Conservation (phyloP, 2,113 vertebrate species). For the Coturnix japonica region DNA sequence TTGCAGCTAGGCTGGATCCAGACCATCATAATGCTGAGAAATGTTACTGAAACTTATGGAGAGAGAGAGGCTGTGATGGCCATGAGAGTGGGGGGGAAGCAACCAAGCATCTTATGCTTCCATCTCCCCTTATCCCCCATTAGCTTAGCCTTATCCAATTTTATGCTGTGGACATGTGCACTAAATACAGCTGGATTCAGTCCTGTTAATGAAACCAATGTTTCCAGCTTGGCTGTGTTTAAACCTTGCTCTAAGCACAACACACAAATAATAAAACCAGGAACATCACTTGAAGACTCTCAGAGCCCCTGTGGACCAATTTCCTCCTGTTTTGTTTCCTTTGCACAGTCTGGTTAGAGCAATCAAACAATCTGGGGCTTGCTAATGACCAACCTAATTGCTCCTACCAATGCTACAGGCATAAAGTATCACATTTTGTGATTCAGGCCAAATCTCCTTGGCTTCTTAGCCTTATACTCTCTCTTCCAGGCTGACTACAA, state of each 20-base stretch:
- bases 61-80: too few relatives aligned
- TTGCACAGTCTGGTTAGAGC: background rate
- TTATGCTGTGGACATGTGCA: accelerated
- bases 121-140: accelerated
- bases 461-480: background rate
- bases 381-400: background rate
- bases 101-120: background rate
- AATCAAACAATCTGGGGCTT: background rate
- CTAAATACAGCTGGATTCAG: background rate
- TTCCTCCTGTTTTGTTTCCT: background rate
- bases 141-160: background rate
- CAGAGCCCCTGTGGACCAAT: background rate
- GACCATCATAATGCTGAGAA: background rate
- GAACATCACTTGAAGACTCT: background rate
- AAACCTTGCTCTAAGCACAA: background rate
- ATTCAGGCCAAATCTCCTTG: background rate
- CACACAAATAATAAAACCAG: background rate
- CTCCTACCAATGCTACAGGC: background rate
- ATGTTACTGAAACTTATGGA: background rate
- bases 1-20: background rate
- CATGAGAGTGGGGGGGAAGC: accelerated
- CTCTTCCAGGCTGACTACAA: background rate
- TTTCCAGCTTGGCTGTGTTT: background rate
- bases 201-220: background rate
- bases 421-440: background rate